Conservation (phyloP, 2,113 vertebrate genomes). For the Misgurnus mizolepis region DNA sequence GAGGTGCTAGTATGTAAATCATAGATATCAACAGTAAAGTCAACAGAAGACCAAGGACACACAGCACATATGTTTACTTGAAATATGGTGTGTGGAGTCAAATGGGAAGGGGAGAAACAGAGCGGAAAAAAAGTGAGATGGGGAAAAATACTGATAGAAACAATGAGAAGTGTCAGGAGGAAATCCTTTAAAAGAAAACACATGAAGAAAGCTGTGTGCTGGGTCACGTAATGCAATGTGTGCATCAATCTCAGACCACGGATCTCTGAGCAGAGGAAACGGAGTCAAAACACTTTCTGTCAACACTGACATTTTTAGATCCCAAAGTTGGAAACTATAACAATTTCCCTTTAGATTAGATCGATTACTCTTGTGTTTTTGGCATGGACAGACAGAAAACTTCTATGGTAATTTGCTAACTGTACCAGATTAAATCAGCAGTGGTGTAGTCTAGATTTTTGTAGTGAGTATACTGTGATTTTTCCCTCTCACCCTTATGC, state of each 20-base stretch:
- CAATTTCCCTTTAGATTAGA: slow-evolving; percentile 59
- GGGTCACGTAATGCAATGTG: slow-evolving; percentile 62
- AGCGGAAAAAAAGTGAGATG: not conserved
- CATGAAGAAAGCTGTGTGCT: slow-evolving; percentile 55
- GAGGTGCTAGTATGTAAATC: slow-evolving; percentile 31
- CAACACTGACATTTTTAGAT: slow-evolving; percentile 60
- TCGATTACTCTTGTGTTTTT: slow-evolving; percentile 44
- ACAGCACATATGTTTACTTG: slow-evolving; percentile 31
- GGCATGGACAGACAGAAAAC: slow-evolving; percentile 14
- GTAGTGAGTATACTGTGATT: no score
- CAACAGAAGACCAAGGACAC: slow-evolving; percentile 26
- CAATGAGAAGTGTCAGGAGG: slow-evolving; percentile 24
- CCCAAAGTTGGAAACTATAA: slow-evolving; percentile 59
- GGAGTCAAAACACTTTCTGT: slow-evolving; percentile 63
- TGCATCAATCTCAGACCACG: slow-evolving; percentile 37
- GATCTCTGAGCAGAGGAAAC: slow-evolving; percentile 63
- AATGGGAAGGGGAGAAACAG: slow-evolving; percentile 27
- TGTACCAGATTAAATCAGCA: slow-evolving; percentile 45
- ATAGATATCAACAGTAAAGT: slow-evolving; percentile 2
- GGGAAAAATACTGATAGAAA: slow-evolving; percentile 6
- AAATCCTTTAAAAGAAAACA: slow-evolving; percentile 25
- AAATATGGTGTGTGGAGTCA: slow-evolving; percentile 3
- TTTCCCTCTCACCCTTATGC: no score
- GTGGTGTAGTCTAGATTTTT: no score
- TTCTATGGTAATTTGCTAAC: slow-evolving; percentile 47